Base-by-base conservation (phyloP, 2,888 invertebrate species). In the Chrysodeixis includens region DNA sequence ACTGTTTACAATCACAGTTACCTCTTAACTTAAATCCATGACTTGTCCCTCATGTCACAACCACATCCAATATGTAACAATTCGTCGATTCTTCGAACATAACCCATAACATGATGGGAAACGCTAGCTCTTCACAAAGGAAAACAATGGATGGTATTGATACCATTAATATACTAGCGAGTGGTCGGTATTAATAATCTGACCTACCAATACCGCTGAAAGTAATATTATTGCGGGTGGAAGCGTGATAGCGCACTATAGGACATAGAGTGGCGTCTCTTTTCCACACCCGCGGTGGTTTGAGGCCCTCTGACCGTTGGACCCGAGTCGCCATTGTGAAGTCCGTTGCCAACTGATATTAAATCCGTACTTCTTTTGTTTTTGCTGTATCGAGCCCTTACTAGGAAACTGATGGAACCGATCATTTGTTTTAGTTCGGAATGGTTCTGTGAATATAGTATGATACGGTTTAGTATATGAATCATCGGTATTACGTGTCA, bases 181-280 rank as follows among this genome's bases (percentile, higher is more conserved):
- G 62, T 52, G 44, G 64, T 35, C 60, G 52, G 59, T 74, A 67
- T 76, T 76, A 63, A 76, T 69, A 76, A 72, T 54, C 56, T 59
- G 67, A 46, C 63, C 49, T n/a, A n/a, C n/a, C n/a, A n/a, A n/a
- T n/a, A n/a, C n/a, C n/a, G n/a, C n/a, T n/a, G n/a, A n/a, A n/a
- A n/a, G n/a, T n/a, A n/a, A n/a, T n/a, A n/a, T n/a, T n/a, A n/a
- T n/a, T n/a, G n/a, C n/a, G n/a, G n/a, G n/a, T n/a, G n/a, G n/a
- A n/a, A n/a, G n/a, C n/a, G n/a, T n/a, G n/a, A n/a, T n/a, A n/a
- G n/a, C n/a, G n/a, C n/a, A n/a, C n/a, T n/a, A n/a, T n/a, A n/a
- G n/a, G n/a, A n/a, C n/a, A n/a, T n/a, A n/a, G n/a, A n/a, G n/a
- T n/a, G n/a, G n/a, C n/a, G n/a, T n/a, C n/a, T n/a, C n/a, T n/a